Evolutionary conservation across 1,140 invertebrate genomes (phyloP), one percentile per base, ranked within the genome.

Genomic region (Diachasma alloeum): DNA sequence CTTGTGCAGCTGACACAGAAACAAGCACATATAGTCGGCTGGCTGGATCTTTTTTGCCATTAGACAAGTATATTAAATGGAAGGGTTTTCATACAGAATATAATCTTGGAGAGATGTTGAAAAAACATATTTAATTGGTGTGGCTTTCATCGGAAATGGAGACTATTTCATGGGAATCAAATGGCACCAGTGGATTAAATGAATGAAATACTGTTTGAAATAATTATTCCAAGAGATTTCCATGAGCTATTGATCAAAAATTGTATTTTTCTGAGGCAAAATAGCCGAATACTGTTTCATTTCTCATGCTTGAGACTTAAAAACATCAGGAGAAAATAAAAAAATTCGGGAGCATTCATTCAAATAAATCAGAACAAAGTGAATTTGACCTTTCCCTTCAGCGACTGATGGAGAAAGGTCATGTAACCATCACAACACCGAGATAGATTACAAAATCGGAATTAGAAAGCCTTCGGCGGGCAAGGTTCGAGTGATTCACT

Each of bases 1-100:
- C 42, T 72, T 77, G 69, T 66, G 70, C 69, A 72, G 70, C 53
- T 63, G 59, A 63, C 59, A 63, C 59, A 63, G 24, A 63, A 63
- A 63, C 24, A 63, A 56, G 39, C 39, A 15, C 48, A 46, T n/a
- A 46, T 9, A 46, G 44, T 17, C 15, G 48, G 48, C 6, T 53
- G 11, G 15, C 5, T 19, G 10, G 10, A 53, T 53, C 15, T 17
- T n/a, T n/a, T 53, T 53, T 6, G 11, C 48, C 48, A 53, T 53
- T 53, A 53, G 17, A n/a, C 48, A 17, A 53, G 48, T 53, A 53
- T 19, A 53, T 53, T 53, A 53, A 19, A n/a, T 48, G 13, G 36
- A 4, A 11, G 39, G 31, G 13, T 11, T 42, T 13, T 13, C 39
- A 42, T 42, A 11, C 39, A 6, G 39, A 42, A 42, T 13, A 42